Evolutionary conservation across 2,888 invertebrate species (phyloP), one percentile per base, ranked within the genome.

Genomic region (Penaeus monodon): DNA sequence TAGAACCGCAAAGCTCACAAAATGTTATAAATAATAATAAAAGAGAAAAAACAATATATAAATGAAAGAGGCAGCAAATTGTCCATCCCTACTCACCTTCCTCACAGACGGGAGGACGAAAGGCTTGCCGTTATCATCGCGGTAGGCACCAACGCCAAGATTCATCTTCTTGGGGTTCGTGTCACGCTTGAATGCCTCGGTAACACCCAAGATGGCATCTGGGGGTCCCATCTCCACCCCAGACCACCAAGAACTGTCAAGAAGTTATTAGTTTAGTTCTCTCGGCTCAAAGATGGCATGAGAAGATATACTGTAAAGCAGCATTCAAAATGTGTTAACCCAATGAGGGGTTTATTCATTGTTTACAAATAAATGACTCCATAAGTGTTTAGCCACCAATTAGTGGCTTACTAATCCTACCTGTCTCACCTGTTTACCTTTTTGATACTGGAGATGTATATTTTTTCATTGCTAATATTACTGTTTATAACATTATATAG

Each of bases 51-150:
- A 12, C 0, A 20, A 81, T 38, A 83, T 68, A 65, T 38, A 44
- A 93, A 57, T 74, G 78, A 49, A 63, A 38, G 76, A 90, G 83
- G 1, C 33, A 84, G 0, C 1, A 22, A 8, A 12, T 24, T 29
- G 6, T 24, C 80, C 44, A 81, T 33, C 29, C 33, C 24, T 12
- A 76, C 63, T 80, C 14, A 92, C 92, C 91, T 91, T 91, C 90
- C 91, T 94, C 44, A 99, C 98, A 92, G 96, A 96, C 38, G 98
- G 97, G 86, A 99, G 94, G 33, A 99, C 95, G 93, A 95, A 98
- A 3, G 99, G 99, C 93, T 99, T 98, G 83, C 99, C 99, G 91
- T 96, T 95, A 92, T 99, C 99, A 93, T 99, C 99, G 91, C 99
- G 95, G 93, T 99, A 99, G 17, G 99, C 99, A 89, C 98, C 98